These are phyloP conservation scores for Astyanax mexicanus DNA, from an alignment of 2,797 vertebrate species.

Conservation along the genomic window DNA sequence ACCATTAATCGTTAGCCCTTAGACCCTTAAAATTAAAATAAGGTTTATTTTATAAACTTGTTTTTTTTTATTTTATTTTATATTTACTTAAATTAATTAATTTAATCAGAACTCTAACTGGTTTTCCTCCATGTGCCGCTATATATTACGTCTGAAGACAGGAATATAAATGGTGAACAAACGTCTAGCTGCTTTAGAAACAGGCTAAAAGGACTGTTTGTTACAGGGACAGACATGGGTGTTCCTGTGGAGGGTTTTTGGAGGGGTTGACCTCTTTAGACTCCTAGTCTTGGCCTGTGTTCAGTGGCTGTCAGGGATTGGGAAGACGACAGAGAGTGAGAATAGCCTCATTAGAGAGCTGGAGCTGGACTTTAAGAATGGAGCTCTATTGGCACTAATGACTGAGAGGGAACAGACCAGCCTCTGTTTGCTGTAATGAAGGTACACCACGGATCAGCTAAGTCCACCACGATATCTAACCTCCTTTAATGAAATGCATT, in stretches of 20 bases:
- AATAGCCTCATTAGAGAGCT: constrained; percentile 60
- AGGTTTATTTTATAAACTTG: neutral
- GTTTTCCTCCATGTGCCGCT: neutral
- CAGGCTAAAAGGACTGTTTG: constrained; percentile 12
- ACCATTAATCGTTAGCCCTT: neutral
- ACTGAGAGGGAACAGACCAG: constrained; percentile 66
- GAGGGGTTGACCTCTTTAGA: constrained; percentile 40
- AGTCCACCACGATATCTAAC: neutral
- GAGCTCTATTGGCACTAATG: constrained; percentile 60
- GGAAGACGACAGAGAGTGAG: constrained; percentile 55
- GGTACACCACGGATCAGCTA: constrained; percentile 56
- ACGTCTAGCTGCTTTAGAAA: neutral
- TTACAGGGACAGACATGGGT: constrained; percentile 32
- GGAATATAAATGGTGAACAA: constrained; percentile 4
- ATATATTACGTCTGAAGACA: neutral
- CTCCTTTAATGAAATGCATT: neutral
- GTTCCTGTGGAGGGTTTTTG: constrained; percentile 26
- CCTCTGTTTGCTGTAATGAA: constrained; percentile 79
- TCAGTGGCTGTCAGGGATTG: constrained; percentile 53
- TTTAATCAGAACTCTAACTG: neutral
- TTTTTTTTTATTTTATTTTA: too few relatives aligned
- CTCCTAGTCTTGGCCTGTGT: constrained; percentile 49
- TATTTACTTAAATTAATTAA: neutral
- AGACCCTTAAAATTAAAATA: too few relatives aligned
- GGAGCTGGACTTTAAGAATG: constrained; percentile 44